These are phyloP conservation scores for Ceratina australensis DNA, from an alignment of 1,140 invertebrate species.

Conservation along the genomic window DNA sequence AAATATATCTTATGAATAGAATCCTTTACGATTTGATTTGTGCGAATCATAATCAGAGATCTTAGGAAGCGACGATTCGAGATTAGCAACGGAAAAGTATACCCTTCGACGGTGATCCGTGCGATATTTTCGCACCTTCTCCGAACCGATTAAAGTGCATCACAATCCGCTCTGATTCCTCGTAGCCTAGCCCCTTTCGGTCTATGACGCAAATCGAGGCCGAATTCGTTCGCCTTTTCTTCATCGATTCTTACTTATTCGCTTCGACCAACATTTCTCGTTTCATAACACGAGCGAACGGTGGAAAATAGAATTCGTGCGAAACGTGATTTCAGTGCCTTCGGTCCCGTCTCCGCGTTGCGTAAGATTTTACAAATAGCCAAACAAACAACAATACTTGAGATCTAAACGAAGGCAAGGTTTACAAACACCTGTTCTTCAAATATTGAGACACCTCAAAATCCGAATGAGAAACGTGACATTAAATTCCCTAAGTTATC, in stretches of 20 bases:
- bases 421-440: neutral
- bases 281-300: conserved; percentile 22
- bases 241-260: conserved; percentile 42
- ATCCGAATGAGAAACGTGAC: no score
- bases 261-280: no score
- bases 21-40: neutral
- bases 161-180: conserved; percentile 4
- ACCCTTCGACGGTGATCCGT: neutral
- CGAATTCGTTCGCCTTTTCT: conserved; percentile 31
- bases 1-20: neutral
- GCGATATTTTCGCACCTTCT: neutral
- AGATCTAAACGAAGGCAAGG: neutral
- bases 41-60: neutral
- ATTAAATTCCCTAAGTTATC: no score
- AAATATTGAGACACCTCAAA: no score
- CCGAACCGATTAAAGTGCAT: neutral
- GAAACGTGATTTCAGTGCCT: conserved; percentile 25
- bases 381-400: neutral
- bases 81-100: neutral
- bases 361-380: conserved; percentile 29
- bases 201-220: conserved; percentile 32
- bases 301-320: conserved; percentile 40
- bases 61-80: neutral
- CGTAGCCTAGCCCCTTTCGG: conserved; percentile 2
- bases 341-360: neutral